phyloP scores from a whole-genome alignment of 2,888 invertebrate genomes.

The Celastrina argiolus region DNA sequence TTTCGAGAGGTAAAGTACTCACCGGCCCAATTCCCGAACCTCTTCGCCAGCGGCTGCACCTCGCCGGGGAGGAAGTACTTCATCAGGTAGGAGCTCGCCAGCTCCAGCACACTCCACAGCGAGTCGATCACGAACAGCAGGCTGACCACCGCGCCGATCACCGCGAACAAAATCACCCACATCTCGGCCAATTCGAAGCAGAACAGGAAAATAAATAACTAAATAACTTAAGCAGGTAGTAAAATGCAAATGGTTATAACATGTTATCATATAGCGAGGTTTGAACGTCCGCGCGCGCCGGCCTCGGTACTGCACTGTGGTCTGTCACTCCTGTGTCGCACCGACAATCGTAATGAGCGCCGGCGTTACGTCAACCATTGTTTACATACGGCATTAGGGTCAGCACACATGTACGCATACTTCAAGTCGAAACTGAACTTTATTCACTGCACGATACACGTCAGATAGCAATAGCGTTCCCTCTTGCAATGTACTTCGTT shows the following conservation, averaged over 20 bases:
- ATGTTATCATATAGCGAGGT: background rate
- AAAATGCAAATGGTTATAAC: background rate
- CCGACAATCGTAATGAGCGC: background rate
- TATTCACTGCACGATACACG: too few relatives aligned
- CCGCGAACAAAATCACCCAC: slow-evolving; percentile 47
- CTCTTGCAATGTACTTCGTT: too few relatives aligned
- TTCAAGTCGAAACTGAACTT: too few relatives aligned
- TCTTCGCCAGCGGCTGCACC: slow-evolving; percentile 78
- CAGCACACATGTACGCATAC: too few relatives aligned
- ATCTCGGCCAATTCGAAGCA: background rate
- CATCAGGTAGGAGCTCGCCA: slow-evolving; percentile 79
- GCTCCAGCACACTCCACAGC: slow-evolving; percentile 78
- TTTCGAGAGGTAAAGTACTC: slow-evolving; percentile 59
- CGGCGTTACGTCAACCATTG: background rate
- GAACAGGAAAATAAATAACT: too few relatives aligned
- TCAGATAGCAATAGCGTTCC: too few relatives aligned
- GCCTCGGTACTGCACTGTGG: background rate
- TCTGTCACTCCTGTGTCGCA: background rate
- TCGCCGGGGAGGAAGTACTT: slow-evolving; percentile 82
- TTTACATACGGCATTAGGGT: background rate
- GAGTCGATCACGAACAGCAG: slow-evolving; percentile 75
- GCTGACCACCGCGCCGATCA: slow-evolving; percentile 73
- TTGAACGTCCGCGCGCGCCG: background rate
- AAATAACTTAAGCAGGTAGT: background rate
- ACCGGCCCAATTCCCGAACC: slow-evolving; percentile 94